Conservation (phyloP, 2,113 vertebrate species). For the Mionectes macconnelli region DNA sequence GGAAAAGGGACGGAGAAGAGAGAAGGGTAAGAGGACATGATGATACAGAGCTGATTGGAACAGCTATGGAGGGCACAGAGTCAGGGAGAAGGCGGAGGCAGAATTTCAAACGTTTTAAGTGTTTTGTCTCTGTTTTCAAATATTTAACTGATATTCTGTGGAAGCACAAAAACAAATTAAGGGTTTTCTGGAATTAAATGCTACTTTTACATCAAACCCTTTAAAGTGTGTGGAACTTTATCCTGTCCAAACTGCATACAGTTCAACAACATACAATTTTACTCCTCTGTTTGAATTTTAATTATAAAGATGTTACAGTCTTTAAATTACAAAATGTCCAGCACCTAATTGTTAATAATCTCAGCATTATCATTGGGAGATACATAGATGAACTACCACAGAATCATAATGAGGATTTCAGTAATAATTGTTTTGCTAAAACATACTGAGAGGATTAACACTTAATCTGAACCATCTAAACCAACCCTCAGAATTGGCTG, state of each 20-base stretch:
- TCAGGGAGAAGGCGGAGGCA: not conserved
- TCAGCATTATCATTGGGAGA: not conserved
- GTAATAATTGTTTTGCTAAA: not conserved
- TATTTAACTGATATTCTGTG: not conserved
- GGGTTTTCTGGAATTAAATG: not conserved
- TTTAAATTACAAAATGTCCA: not conserved
- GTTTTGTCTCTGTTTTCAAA: not conserved
- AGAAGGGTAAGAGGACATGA: not conserved
- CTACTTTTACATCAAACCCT: not conserved
- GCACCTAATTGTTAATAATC: not conserved
- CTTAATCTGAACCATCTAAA: not conserved
- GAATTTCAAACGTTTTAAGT: not conserved
- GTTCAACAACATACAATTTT: not conserved
- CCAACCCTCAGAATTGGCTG: not conserved
- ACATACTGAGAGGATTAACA: not conserved
- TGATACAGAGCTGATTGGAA: not conserved
- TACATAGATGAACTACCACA: not conserved
- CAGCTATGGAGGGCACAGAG: not conserved
- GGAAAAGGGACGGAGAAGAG: not conserved
- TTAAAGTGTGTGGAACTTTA: not conserved
- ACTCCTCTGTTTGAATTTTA: not conserved
- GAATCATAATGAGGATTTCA: not conserved
- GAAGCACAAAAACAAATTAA: not conserved
- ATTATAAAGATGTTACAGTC: not conserved
- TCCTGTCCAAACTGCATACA: not conserved